These are phyloP conservation scores for Lutjanus argentimaculatus DNA, from an alignment of 2,797 vertebrate species.

Conservation along the genomic window DNA sequence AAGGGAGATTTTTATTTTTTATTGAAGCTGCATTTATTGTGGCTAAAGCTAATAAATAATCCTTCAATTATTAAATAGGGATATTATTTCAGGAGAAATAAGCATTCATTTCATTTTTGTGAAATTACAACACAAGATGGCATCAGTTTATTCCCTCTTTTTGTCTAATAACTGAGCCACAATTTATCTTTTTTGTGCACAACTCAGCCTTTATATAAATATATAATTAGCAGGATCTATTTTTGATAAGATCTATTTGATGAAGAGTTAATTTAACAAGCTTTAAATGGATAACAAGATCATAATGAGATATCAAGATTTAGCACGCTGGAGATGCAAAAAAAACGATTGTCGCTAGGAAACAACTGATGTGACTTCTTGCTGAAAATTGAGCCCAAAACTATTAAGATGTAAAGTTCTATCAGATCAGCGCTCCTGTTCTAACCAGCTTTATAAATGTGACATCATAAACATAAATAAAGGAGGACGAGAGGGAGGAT, in stretches of 20 bases:
- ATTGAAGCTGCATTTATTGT: background rate
- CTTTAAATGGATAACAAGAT: background rate
- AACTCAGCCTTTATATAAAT: background rate
- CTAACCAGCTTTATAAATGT: constrained; percentile 58
- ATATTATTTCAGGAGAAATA: too few relatives aligned
- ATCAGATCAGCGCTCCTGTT: constrained; percentile 64
- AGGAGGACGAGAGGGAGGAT: constrained; percentile 15
- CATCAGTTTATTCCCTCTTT: background rate
- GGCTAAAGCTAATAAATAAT: too few relatives aligned
- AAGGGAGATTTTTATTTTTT: background rate
- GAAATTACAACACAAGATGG: background rate
- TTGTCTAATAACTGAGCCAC: background rate
- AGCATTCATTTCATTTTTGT: background rate
- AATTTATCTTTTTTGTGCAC: background rate
- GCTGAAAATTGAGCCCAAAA: background rate
- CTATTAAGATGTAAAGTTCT: background rate
- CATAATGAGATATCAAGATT: background rate
- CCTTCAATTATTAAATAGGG: too few relatives aligned
- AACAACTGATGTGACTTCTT: background rate
- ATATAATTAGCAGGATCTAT: too few relatives aligned
- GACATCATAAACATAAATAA: constrained; percentile 14
- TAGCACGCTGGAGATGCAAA: background rate
- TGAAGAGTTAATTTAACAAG: too few relatives aligned
- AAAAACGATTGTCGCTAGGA: background rate
- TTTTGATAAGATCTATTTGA: too few relatives aligned